Evolutionary conservation across 2,888 invertebrate genomes (phyloP).

Genomic region (Troilus luridus): DNA sequence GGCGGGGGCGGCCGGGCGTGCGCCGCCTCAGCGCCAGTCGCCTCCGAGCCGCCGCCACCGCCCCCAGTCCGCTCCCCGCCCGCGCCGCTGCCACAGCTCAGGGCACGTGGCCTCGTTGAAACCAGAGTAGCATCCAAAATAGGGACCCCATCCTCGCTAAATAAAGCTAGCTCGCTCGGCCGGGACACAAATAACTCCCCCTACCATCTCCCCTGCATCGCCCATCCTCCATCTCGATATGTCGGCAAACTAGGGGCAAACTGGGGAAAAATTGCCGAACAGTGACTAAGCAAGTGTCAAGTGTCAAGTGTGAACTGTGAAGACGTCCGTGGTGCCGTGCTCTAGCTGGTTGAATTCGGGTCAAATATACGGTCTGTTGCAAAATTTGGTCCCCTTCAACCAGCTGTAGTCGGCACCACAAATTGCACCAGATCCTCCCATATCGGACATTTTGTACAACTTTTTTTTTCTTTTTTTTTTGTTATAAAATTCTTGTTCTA

Average conservation of each 20-base stretch:
- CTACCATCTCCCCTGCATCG: slow-evolving; percentile 30
- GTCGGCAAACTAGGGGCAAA: slow-evolving; percentile 40
- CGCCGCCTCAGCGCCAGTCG: slow-evolving; percentile 47
- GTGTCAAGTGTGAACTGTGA: slow-evolving; percentile 43
- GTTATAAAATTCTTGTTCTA: slow-evolving; percentile 19
- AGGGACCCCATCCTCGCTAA: slow-evolving; percentile 20
- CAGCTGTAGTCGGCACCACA: slow-evolving; percentile 76
- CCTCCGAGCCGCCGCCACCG: neutral
- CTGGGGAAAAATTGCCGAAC: slow-evolving; percentile 27
- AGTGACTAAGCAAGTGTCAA: slow-evolving; percentile 37
- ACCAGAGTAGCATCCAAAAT: slow-evolving; percentile 50
- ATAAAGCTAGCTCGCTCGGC: slow-evolving; percentile 35
- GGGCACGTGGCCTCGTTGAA: slow-evolving; percentile 47
- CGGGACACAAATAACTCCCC: slow-evolving; percentile 50
- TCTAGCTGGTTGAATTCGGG: slow-evolving; percentile 81
- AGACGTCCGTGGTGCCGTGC: slow-evolving; percentile 69
- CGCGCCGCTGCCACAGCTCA: slow-evolving; percentile 20
- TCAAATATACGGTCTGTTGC: slow-evolving; percentile 73
- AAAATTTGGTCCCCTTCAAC: slow-evolving; percentile 84
- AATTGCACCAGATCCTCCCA: slow-evolving; percentile 37
- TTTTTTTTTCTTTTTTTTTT: slow-evolving; percentile 22
- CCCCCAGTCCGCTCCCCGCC: slow-evolving; percentile 41
- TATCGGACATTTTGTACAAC: slow-evolving; percentile 15
- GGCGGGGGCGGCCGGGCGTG: slow-evolving; percentile 21
- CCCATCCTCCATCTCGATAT: neutral